Base-by-base conservation (phyloP, 2,113 vertebrate genomes). In the Hoplias malabaricus region DNA sequence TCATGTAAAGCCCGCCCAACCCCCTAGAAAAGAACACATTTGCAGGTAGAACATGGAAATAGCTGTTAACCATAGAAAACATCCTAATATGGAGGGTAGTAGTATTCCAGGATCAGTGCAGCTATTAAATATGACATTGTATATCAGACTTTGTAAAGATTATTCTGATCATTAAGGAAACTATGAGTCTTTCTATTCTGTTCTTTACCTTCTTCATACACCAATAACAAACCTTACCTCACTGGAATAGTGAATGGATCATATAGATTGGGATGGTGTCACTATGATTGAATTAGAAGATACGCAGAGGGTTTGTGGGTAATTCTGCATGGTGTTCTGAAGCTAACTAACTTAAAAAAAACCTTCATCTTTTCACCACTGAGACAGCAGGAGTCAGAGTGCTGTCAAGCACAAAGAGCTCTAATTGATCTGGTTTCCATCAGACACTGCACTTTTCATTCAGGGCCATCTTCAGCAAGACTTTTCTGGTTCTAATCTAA, bases 301-400 rank as follows among this genome's bases (percentile, higher is more conserved):
- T 77, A 83, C 85, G 86, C 88, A 89, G 89, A 88, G 86, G 90
- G 89, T 89, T 88, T 84, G 87, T 87, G 84, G 89, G 89, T 69
- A 75, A 82, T 73, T 84, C 79, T 78, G 73, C 83, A 82, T 82
- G 83, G 85, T 84, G 86, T 80, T 78, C 82, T 69, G 80, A 88
- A 85, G 86, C 87, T 86, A 87, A 79, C 79, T 86, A 69, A 79
- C 59, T 81, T n/a, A n/a, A n/a, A n/a, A n/a, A n/a, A n/a, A n/a
- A n/a, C n/a, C n/a, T n/a, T n/a, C 75, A 75, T 69, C 80, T 72
- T 65, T 78, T 83, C 82, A 85, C 80, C 65, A 61, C 62, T 67
- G 69, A 71, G 67, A 46, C 79, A 77, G 73, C 75, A 54, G 13
- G 50, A 77, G 80, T 81, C 53, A 84, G 79, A 76, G 65, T 56